Evolutionary conservation across 1,140 invertebrate genomes (phyloP), one percentile per base, ranked within the genome.

Genomic region (Drosophila busckii): DNA sequence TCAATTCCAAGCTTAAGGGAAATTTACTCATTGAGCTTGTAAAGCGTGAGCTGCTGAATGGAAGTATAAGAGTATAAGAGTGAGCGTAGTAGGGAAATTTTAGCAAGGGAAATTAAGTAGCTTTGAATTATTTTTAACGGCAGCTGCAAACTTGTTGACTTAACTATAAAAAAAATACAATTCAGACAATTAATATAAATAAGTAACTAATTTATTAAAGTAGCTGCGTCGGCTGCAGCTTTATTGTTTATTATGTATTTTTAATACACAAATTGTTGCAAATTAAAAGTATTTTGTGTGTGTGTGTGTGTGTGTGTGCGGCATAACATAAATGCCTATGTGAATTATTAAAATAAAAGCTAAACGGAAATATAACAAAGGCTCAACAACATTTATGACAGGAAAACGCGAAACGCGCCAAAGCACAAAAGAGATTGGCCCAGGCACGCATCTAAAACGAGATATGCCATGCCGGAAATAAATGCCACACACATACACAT

Each of bases 271-370:
- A 45, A 67, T 63, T 49, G 50, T 40, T 73, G 52, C 68, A 54
- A 68, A 62, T 73, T n/a, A 55, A 66, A 62, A 59, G 65, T 76
- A 54, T 69, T n/a, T 46, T 78, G 64, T 62, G 59, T 82, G 61
- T n/a, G n/a, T n/a, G n/a, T n/a, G n/a, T n/a, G n/a, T n/a, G n/a
- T n/a, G n/a, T n/a, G n/a, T n/a, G n/a, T n/a, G n/a, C n/a, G n/a
- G n/a, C 55, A 69, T 66, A 60, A 69, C 69, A 82, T 82, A 82
- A 80, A 82, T 82, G 75, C 38, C n/a, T 82, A 46, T 70, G 59
- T 82, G 75, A 82, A 82, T 82, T 82, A 82, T 82, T 82, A 82
- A 82, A 82, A 82, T 82, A 82, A 82, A 82, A 82, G 75, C 82
- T 62, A 82, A 82, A 69, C 75, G 75, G 75, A 82, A 82, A 82